Evolutionary conservation across 2,113 vertebrate species (phyloP).

Genomic region (Saccopteryx bilineata): DNA sequence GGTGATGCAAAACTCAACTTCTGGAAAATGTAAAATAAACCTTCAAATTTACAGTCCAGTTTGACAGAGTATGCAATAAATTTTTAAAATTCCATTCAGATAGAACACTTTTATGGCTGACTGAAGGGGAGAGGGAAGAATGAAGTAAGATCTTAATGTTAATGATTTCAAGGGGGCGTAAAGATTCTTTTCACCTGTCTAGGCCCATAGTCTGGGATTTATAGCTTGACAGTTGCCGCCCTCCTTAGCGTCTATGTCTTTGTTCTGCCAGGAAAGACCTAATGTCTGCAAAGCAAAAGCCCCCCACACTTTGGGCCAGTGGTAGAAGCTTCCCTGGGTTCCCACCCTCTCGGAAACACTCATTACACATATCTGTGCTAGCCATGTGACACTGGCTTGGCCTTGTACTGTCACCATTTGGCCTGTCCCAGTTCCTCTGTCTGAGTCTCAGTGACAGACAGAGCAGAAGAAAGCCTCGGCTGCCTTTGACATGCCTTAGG

Average conservation of each 20-base stretch:
- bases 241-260: background rate
- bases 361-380: background rate
- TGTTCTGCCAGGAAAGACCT: background rate
- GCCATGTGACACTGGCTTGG: background rate
- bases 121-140: background rate
- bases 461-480: background rate
- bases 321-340: background rate
- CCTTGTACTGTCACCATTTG: background rate
- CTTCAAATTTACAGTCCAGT: background rate
- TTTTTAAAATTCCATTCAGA: background rate
- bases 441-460: background rate
- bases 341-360: background rate
- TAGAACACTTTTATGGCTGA: background rate
- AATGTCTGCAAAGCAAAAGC: background rate
- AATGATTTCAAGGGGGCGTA: background rate
- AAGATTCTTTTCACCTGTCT: background rate
- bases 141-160: background rate
- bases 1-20: background rate
- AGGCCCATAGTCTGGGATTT: background rate
- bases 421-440: background rate
- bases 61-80: background rate
- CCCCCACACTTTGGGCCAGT: background rate
- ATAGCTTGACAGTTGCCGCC: rapidly evolving
- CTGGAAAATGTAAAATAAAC: background rate
- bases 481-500: background rate